Evolutionary conservation across 2,113 vertebrate species (phyloP), one percentile per base, ranked within the genome.

Genomic region (Conger conger): DNA sequence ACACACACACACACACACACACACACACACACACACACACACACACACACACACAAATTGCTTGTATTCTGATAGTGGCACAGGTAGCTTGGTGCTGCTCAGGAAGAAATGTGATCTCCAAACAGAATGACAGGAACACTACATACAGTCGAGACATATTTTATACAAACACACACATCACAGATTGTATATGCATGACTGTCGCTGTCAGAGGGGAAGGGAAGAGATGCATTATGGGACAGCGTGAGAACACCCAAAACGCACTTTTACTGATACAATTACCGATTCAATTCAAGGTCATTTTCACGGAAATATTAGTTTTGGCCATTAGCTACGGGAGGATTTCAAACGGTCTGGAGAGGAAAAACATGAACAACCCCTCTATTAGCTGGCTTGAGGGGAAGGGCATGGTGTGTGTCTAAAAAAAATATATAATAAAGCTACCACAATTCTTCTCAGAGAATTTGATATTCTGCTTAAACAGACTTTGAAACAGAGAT

Each of bases 41-140:
- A 84, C 82, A 87, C 83, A 87, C 86, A 53, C 33, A 86, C 79
- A 86, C 88, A 87, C 80, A 81, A 15, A n/a, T n/a, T 27, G 20
- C 20, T 68, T 27, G 5, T 5, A 30, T 73, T n/a, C 68, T 11
- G 63, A 27, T 8, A 23, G 57, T 20, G 57, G 57, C 8, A 9
- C 57, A 63, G 57, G 4, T 73, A 30, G n/a, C 63, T n/a, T 30
- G 63, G 27, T 33, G 68, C 68, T 13, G n/a, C 23, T 33, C 23
- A 27, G 18, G 57, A 27, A 63, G 20, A 63, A 63, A 63, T 27
- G 4, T 2, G 17, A 30, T 13, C 57, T 63, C 4, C 4, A 27
- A 63, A 27, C 57, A 63, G 23, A 63, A 27, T 73, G n/a, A 73
- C 9, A 6, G 68, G 4, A 73, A 63, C 57, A 63, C 57, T 63